Conservation (phyloP, 2,113 vertebrate genomes). For the Peromyscus polionotus region DNA sequence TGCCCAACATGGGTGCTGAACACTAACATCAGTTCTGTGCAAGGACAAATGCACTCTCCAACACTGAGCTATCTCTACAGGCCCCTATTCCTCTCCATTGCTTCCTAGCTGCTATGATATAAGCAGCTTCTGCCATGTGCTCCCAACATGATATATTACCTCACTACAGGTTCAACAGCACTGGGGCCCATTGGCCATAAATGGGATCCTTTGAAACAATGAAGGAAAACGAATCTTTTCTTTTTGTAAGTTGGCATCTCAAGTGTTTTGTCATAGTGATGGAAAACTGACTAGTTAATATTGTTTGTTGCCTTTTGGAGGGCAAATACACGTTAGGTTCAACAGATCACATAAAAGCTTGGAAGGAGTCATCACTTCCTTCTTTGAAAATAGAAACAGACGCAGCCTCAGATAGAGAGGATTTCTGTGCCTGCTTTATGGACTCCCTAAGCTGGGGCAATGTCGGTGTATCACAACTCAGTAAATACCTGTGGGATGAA, state of each 20-base stretch:
- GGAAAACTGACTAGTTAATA: not conserved
- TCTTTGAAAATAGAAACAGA: slow-evolving; percentile 26
- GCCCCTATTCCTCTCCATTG: not conserved
- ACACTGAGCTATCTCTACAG: not conserved
- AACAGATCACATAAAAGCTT: not conserved
- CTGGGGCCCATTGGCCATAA: not conserved
- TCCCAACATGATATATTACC: not conserved
- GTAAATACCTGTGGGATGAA: not conserved
- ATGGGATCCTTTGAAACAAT: not conserved
- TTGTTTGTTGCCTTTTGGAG: not conserved
- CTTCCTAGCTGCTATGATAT: not conserved
- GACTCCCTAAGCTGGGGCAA: not conserved
- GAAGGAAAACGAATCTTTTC: not conserved
- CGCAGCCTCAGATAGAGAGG: not conserved
- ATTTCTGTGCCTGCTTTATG: slow-evolving; percentile 20
- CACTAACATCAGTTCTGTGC: not conserved
- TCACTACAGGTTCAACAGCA: not conserved
- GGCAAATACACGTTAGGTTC: not conserved
- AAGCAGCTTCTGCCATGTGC: not conserved
- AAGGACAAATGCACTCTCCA: not conserved
- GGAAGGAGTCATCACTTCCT: not conserved
- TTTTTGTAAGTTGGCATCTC: not conserved
- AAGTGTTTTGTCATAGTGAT: not conserved
- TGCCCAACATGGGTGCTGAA: too few relatives aligned
- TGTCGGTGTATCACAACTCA: too few relatives aligned